phyloP scores from a whole-genome alignment of 2,797 vertebrate genomes.

The Hemibagrus guttatus region DNA sequence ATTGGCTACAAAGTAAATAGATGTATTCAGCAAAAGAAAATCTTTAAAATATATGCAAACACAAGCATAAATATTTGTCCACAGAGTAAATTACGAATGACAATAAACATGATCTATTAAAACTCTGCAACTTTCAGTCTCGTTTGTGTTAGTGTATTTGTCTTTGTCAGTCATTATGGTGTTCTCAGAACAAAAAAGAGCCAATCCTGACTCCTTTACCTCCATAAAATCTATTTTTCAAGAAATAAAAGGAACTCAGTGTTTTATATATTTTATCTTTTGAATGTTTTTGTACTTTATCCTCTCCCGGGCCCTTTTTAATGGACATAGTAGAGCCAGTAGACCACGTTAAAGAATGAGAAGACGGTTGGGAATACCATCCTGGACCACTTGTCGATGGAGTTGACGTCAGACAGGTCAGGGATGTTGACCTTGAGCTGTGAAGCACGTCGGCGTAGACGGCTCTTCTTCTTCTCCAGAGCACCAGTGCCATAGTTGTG shows the following conservation, averaged over 20 bases:
- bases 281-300: constrained; percentile 47
- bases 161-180: constrained; percentile 87
- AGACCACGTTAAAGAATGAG: constrained; percentile 98
- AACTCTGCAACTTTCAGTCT: constrained; percentile 74
- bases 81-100: constrained; percentile 82
- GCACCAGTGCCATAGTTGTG: constrained; percentile 95
- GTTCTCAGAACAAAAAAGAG: constrained; percentile 84
- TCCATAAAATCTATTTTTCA: constrained; percentile 58
- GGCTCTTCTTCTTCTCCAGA: constrained; percentile 96
- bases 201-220: constrained; percentile 77
- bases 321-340: constrained; percentile 99
- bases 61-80: constrained; percentile 86
- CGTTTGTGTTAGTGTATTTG: constrained; percentile 68
- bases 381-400: constrained; percentile 98
- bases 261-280: constrained; percentile 60
- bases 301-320: constrained; percentile 68
- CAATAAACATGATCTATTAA: constrained; percentile 81
- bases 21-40: constrained; percentile 74
- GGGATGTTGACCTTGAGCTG: constrained; percentile 99
- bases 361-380: constrained; percentile 99
- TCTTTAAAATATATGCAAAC: constrained; percentile 82
- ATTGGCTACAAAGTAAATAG: constrained; percentile 80
- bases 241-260: constrained; percentile 63
- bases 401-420: constrained; percentile 98
- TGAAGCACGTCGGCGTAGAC: constrained; percentile 94